phyloP scores from a whole-genome alignment of 2,113 vertebrate genomes.

The Pandion haliaetus region DNA sequence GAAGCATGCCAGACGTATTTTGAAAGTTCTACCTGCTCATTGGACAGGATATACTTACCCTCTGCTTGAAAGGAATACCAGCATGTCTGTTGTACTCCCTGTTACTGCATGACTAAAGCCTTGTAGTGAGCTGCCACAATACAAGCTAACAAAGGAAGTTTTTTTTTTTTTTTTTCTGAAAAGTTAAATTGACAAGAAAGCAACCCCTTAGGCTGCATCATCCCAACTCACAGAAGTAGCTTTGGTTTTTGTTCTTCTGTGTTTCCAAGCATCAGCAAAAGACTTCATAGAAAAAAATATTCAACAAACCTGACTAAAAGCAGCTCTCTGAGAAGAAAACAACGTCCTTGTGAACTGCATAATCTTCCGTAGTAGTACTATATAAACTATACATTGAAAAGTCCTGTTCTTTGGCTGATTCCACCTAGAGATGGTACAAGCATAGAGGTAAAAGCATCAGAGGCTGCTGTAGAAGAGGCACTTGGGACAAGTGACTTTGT shows the following conservation, averaged over 20 bases:
- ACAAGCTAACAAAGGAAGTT: neutral
- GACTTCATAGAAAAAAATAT: neutral
- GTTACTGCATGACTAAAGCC: rapidly evolving
- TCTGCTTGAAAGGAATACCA: neutral
- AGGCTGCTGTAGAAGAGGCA: neutral
- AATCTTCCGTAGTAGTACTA: neutral
- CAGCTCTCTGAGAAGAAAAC: neutral
- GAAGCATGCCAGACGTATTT: rapidly evolving
- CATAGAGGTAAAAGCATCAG: neutral
- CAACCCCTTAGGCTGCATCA: neutral
- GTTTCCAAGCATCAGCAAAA: neutral
- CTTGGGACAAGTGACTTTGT: neutral
- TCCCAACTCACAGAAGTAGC: neutral
- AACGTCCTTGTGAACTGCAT: neutral
- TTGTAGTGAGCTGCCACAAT: neutral
- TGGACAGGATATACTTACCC: too few species aligned
- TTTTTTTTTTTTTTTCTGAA: too few species aligned
- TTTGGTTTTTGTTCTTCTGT: neutral
- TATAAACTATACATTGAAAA: neutral
- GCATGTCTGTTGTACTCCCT: neutral
- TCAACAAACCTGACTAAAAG: neutral
- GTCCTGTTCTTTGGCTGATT: neutral
- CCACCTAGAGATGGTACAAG: neutral
- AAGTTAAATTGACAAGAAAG: neutral
- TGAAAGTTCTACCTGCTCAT: neutral